These are phyloP conservation scores for Sinocyclocheilus grahami DNA, from an alignment of 2,113 vertebrate genomes.

Conservation along the genomic window DNA sequence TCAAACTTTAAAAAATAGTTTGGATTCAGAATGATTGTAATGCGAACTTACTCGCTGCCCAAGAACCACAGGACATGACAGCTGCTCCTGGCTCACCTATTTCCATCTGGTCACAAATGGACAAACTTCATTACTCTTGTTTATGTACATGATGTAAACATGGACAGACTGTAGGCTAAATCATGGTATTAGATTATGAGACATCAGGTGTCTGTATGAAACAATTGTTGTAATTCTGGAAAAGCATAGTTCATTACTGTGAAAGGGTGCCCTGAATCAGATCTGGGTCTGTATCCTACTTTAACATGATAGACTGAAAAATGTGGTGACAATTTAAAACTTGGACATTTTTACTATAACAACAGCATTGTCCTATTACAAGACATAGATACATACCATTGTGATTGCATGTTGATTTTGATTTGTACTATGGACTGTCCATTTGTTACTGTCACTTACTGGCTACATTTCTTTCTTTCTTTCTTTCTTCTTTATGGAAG, in stretches of 20 bases:
- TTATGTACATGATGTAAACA: conserved; percentile 33
- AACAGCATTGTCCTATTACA: too few relatives aligned
- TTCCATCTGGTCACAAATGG: conserved; percentile 43
- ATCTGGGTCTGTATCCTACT: conserved; percentile 37
- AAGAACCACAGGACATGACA: conserved; percentile 6
- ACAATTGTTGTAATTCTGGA: conserved; percentile 39
- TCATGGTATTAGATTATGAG: conserved; percentile 36
- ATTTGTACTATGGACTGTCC: neutral
- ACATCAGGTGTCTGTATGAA: conserved; percentile 28
- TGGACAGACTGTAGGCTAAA: conserved; percentile 40
- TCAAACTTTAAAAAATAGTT: conserved; percentile 15
- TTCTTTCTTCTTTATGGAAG: too few relatives aligned
- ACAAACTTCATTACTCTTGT: conserved; percentile 39
- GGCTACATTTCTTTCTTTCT: neutral
- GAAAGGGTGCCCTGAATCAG: conserved; percentile 41
- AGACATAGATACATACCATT: neutral
- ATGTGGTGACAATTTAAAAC: neutral
- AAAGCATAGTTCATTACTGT: conserved; percentile 42
- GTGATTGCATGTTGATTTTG: neutral
- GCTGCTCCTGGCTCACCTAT: conserved; percentile 18
- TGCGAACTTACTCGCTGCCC: neutral
- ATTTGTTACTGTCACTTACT: neutral
- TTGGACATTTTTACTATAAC: neutral
- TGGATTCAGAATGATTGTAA: neutral
- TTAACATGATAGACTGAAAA: conserved; percentile 46